phyloP scores from a whole-genome alignment of 2,888 invertebrate genomes.

The Agrochola litura region DNA sequence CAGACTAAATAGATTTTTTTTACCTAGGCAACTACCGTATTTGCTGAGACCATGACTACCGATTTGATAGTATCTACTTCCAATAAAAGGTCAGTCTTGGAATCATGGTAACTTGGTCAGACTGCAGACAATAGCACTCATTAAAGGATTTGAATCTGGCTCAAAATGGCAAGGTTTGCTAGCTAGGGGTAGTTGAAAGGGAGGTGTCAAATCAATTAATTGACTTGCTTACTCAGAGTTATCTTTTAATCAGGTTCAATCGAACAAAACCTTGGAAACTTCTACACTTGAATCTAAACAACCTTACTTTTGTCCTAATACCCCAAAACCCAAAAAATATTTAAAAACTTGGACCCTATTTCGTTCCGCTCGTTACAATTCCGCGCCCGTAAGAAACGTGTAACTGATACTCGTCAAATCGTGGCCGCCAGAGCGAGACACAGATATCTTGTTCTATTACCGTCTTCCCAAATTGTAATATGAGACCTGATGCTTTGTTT shows the following conservation, averaged over 20 bases:
- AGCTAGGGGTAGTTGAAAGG: neutral
- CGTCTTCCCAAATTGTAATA: slow-evolving; percentile 73
- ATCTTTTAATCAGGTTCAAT: neutral
- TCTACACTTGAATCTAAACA: neutral
- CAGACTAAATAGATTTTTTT: no score
- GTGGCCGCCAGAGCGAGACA: slow-evolving; percentile 65
- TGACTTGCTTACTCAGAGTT: neutral
- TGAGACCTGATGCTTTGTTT: slow-evolving; percentile 68
- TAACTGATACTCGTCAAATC: slow-evolving; percentile 77
- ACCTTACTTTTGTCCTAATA: neutral
- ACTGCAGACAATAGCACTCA: neutral
- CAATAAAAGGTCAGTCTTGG: neutral
- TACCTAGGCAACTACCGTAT: no score
- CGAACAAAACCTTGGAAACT: neutral
- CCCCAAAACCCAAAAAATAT: slow-evolving; percentile 16
- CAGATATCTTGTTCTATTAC: slow-evolving; percentile 70
- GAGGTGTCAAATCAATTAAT: neutral
- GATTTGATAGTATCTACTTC: neutral
- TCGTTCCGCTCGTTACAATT: slow-evolving; percentile 57
- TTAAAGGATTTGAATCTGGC: neutral
- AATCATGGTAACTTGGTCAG: neutral
- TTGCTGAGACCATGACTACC: neutral
- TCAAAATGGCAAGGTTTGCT: neutral
- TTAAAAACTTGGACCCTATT: slow-evolving; percentile 30
- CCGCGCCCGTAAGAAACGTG: slow-evolving; percentile 63